Percentiles rank a stretch among this genome's conserved stretches.
Conservation (phyloP, 2,888 invertebrate species). For the Drosophila barbarae region DNA sequence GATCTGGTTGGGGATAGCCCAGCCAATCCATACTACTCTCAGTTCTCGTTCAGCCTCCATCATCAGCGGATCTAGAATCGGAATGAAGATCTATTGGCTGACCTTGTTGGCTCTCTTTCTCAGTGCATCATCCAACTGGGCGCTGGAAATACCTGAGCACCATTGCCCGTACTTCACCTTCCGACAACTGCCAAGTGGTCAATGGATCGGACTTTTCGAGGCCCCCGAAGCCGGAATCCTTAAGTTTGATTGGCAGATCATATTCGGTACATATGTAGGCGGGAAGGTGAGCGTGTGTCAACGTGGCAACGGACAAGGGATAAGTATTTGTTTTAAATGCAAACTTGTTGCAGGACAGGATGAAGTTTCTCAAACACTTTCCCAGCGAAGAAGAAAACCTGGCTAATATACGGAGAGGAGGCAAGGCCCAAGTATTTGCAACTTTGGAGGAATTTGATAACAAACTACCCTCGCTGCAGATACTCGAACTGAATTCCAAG, state of each 20-base stretch:
- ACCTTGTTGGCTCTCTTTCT: constrained; percentile 35
- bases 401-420: not conserved
- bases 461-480: not conserved
- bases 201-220: constrained; percentile 40
- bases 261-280: not conserved
- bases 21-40: not conserved
- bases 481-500: not conserved
- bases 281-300: not conserved
- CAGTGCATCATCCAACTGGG: not conserved
- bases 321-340: not conserved
- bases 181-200: constrained; percentile 6
- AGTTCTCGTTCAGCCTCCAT: constrained; percentile 46
- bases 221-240: constrained; percentile 34
- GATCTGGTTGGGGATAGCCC: not conserved
- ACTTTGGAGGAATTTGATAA: not conserved
- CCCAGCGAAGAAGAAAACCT: not conserved
- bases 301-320: not conserved
- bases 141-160: constrained; percentile 48
- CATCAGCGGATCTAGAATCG: constrained; percentile 40
- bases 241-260: not conserved
- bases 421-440: not conserved
- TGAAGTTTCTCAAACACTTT: not conserved
- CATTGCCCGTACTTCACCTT: constrained; percentile 53
- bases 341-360: not conserved
- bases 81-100: constrained; percentile 27